Evolutionary conservation across 2,797 vertebrate species (phyloP).

Genomic region (Austrolebias charrua): DNA sequence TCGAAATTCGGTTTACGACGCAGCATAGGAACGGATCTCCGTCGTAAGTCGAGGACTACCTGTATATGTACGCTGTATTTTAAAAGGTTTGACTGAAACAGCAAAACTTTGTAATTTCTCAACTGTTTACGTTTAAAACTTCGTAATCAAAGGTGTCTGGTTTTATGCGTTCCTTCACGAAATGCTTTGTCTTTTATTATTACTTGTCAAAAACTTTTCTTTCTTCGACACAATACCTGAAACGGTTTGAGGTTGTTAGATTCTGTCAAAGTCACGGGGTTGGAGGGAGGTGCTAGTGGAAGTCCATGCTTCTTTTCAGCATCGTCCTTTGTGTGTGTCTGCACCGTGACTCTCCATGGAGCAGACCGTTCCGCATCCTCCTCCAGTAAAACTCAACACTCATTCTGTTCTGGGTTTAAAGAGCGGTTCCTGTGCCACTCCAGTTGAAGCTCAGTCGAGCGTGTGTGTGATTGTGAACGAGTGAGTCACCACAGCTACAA

Average conservation of each 20-base stretch:
- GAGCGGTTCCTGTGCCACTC: conserved; percentile 20
- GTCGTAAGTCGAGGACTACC: no score
- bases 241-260: conserved; percentile 22
- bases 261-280: conserved; percentile 19
- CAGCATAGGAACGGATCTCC: no score
- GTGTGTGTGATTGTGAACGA: conserved; percentile 16
- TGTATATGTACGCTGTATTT: no score
- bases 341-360: conserved; percentile 38
- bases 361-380: conserved; percentile 17
- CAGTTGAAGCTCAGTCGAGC: conserved; percentile 28
- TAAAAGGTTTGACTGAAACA: no score
- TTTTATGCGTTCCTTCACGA: no score
- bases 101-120: no score
- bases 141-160: no score
- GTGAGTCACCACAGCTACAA: conserved; percentile 35
- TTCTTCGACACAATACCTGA: conserved; percentile 43
- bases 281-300: conserved; percentile 3
- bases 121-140: no score
- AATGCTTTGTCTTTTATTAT: no score
- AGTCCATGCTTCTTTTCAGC: conserved; percentile 8
- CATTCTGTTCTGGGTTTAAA: conserved; percentile 26
- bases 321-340: conserved; percentile 18
- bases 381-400: conserved; percentile 30
- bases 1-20: no score
- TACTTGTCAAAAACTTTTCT: background rate